A percentile compares a stretch with the other conserved stretches of the same genome.
phyloP scores from a whole-genome alignment of 1,140 invertebrate genomes.

The Conus ventricosus region DNA sequence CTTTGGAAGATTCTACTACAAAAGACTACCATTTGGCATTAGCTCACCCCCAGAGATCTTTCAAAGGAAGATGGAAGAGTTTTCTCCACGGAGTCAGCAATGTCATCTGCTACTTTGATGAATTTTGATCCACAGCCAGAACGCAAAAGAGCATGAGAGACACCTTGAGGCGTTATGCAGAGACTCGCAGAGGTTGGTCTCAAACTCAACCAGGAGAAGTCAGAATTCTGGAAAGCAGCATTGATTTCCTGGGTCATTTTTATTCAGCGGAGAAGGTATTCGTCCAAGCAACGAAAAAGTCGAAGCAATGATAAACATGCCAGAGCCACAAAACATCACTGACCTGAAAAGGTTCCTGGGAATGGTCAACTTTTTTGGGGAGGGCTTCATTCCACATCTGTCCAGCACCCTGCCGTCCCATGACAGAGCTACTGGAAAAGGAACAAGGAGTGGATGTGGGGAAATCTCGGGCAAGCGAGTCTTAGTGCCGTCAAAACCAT shows the following conservation, averaged over 20 bases:
- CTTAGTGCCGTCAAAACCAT: too few relatives aligned
- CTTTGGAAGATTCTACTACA: too few relatives aligned
- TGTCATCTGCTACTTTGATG: constrained; percentile 49
- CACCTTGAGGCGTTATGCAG: constrained; percentile 53
- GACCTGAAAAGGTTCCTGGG: too few relatives aligned
- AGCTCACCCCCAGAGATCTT: constrained; percentile 49
- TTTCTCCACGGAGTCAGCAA: constrained; percentile 34
- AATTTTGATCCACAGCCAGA: constrained; percentile 57
- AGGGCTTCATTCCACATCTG: too few relatives aligned
- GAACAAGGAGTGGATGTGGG: too few relatives aligned
- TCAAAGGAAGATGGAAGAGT: constrained; percentile 42
- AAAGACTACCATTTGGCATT: constrained; percentile 44
- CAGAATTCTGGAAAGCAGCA: background rate
- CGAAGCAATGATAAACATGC: constrained; percentile 49
- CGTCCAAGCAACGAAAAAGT: constrained; percentile 68
- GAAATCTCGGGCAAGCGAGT: too few relatives aligned
- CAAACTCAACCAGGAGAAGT: constrained; percentile 64
- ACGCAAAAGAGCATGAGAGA: constrained; percentile 49
- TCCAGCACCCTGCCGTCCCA: too few relatives aligned
- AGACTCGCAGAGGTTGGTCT: constrained; percentile 54
- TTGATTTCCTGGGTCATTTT: constrained; percentile 40
- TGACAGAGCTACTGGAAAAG: too few relatives aligned
- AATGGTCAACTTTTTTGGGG: too few relatives aligned
- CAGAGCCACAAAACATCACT: constrained; percentile 46
- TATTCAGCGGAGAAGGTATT: constrained; percentile 7